Evolutionary conservation across 2,888 invertebrate species (phyloP).

Genomic region (Nomada goodeniana): DNA sequence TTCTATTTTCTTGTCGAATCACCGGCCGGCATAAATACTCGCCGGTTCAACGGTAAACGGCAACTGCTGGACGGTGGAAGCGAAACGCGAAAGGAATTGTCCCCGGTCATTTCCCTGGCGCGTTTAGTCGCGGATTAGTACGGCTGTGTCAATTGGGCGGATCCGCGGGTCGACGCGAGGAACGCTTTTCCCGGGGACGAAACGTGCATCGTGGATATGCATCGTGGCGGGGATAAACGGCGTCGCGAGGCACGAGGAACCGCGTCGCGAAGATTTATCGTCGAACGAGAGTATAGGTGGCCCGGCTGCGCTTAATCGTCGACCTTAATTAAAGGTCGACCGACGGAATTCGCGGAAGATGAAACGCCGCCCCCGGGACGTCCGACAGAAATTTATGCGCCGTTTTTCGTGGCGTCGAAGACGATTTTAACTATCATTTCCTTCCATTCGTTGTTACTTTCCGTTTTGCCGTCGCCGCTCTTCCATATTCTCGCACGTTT

Average conservation of each 20-base stretch:
- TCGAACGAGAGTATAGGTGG: conserved; percentile 11
- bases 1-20: conserved; percentile 14
- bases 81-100: not conserved
- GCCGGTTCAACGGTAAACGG: not conserved
- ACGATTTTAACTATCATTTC: not conserved
- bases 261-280: conserved; percentile 58
- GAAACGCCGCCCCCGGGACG: not conserved
- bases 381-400: conserved; percentile 19
- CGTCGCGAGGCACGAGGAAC: conserved; percentile 20
- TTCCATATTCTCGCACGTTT: not conserved
- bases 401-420: not conserved
- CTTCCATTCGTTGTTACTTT: not conserved
- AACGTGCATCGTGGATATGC: not conserved
- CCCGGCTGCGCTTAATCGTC: conserved; percentile 46
- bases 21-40: not conserved
- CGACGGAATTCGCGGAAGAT: conserved; percentile 39
- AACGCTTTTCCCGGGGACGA: conserved; percentile 24
- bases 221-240: conserved; percentile 35
- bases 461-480: not conserved
- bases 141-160: conserved; percentile 28
- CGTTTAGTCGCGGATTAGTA: conserved; percentile 53
- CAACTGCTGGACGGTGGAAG: not conserved
- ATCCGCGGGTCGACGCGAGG: conserved; percentile 21
- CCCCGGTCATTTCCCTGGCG: not conserved
- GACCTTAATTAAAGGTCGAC: conserved; percentile 59